Evolutionary conservation across 2,797 vertebrate species (phyloP).

Genomic region (Tangara arthus): DNA sequence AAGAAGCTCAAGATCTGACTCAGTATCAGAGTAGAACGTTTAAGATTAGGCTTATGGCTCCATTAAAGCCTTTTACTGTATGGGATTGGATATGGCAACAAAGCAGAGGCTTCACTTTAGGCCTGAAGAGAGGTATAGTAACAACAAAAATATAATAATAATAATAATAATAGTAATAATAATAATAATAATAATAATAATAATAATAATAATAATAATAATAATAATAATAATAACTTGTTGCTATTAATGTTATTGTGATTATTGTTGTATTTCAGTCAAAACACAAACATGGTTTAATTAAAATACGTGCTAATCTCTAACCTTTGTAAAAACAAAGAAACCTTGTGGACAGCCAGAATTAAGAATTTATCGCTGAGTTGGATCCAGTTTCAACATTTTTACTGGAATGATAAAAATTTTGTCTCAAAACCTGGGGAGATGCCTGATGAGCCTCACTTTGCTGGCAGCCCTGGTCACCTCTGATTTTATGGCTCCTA

Average conservation of each 20-base stretch:
- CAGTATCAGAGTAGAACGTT: not conserved
- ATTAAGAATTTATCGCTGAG: not conserved
- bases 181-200: not conserved
- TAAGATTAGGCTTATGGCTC: not conserved
- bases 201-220: too few species aligned
- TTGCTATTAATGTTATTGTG: not conserved
- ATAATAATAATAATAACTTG: not conserved
- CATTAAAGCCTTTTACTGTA: not conserved
- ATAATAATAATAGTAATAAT: too few species aligned
- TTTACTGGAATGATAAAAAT: not conserved
- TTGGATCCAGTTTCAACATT: not conserved
- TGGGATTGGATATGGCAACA: not conserved
- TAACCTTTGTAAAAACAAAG: not conserved
- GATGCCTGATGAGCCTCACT: not conserved
- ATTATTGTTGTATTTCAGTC: not conserved
- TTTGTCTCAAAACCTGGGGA: not conserved
- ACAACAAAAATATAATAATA: not conserved
- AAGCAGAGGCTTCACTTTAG: not conserved
- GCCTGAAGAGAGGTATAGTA: not conserved
- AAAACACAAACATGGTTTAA: not conserved
- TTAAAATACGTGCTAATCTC: not conserved
- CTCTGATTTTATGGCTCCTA: not conserved
- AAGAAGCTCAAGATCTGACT: not conserved
- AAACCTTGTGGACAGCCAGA: not conserved
- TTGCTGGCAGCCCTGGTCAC: not conserved